Evolutionary conservation across 2,113 vertebrate genomes (phyloP).

Genomic region (Turdus rufiventris): DNA sequence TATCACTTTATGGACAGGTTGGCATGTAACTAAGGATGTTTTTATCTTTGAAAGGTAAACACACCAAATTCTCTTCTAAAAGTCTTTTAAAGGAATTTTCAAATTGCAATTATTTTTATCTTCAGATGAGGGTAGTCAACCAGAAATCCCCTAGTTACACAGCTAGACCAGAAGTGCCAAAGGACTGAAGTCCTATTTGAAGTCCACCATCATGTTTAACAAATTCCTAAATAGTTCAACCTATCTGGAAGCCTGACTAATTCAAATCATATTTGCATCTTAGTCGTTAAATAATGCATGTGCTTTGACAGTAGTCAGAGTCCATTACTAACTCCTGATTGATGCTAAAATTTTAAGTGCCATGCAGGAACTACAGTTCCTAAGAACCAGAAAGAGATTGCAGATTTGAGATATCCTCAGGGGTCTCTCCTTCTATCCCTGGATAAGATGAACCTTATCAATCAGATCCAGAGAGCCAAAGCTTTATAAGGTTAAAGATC

Average conservation of each 20-base stretch:
- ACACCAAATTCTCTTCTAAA: background rate
- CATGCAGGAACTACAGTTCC: background rate
- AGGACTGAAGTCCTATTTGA: background rate
- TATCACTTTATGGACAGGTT: background rate
- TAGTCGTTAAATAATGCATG: background rate
- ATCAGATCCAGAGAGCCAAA: background rate
- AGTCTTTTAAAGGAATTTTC: background rate
- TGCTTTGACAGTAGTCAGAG: background rate
- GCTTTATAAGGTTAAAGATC: background rate
- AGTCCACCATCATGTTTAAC: background rate
- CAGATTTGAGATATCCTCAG: background rate
- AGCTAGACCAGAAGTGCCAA: background rate
- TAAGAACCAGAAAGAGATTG: background rate
- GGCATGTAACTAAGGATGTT: background rate
- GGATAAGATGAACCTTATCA: background rate
- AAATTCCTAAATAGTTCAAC: background rate
- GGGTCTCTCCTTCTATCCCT: background rate
- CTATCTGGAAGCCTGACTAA: background rate
- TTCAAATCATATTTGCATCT: background rate
- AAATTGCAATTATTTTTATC: background rate
- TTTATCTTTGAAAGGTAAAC: background rate
- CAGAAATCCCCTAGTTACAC: background rate
- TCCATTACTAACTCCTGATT: background rate
- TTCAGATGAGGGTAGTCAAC: background rate
- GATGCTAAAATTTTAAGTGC: background rate